phyloP scores from a whole-genome alignment of 1,140 invertebrate genomes.

The Drosophila melanogaster region Release_6_plus_ISO1_MT NT_033779.5:2764001-2764500 shows the following conservation, averaged over 20 bases:
- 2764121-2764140: slow-evolving; percentile 4
- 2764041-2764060: background rate
- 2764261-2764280: slow-evolving; percentile 6
- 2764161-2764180: background rate
- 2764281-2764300: slow-evolving; percentile 14
- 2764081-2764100: background rate
- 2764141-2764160: background rate
- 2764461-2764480: background rate
- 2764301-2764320: slow-evolving; percentile 66
- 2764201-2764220: slow-evolving; percentile 62
- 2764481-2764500: slow-evolving; percentile 5
- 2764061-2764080: background rate
- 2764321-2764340: slow-evolving; percentile 85
- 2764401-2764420: slow-evolving; percentile 86
- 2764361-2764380: slow-evolving; percentile 87
- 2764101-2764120: background rate
- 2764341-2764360: slow-evolving; percentile 86
- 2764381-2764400: slow-evolving; percentile 86
- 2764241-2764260: slow-evolving; percentile 23
- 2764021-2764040: background rate
- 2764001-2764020: background rate
- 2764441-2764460: slow-evolving; percentile 71
- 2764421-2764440: slow-evolving; percentile 88
- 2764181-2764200: slow-evolving; percentile 31
- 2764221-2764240: slow-evolving; percentile 75